phyloP scores from a whole-genome alignment of 2,888 invertebrate genomes.

The Coenonympha glycerion region DNA sequence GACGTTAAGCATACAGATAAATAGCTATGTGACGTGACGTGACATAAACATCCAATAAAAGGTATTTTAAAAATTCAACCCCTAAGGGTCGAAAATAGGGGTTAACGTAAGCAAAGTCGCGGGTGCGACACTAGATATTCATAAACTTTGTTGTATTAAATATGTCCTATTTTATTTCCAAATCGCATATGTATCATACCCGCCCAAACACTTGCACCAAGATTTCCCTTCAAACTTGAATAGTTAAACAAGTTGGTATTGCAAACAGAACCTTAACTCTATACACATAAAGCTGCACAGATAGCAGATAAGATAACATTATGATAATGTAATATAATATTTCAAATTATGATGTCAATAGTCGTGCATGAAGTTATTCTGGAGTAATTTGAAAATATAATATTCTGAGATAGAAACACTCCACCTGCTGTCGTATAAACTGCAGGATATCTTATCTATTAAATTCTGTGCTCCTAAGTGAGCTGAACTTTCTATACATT shows the following conservation, averaged over 20 bases:
- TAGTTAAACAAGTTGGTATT: constrained; percentile 13
- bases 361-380: constrained; percentile 20
- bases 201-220: constrained; percentile 34
- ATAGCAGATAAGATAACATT: constrained; percentile 21
- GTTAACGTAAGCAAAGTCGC: too few species aligned
- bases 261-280: constrained; percentile 31
- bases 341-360: constrained; percentile 56
- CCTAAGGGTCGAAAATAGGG: too few species aligned
- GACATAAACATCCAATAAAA: too few species aligned
- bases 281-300: constrained; percentile 27
- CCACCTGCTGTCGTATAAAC: background rate
- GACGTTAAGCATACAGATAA: too few species aligned
- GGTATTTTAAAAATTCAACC: too few species aligned
- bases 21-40: too few species aligned
- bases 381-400: constrained; percentile 14
- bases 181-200: constrained; percentile 33
- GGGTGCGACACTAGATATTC: too few species aligned
- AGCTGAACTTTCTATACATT: too few species aligned
- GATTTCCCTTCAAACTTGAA: constrained; percentile 24
- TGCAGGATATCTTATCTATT: background rate
- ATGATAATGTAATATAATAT: constrained; percentile 37
- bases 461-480: too few species aligned
- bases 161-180: background rate
- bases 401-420: background rate
- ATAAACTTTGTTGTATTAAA: too few species aligned